A percentile compares a stretch with the other conserved stretches of the same genome.
phyloP scores from a whole-genome alignment of 2,888 invertebrate species.

The Megaustenia siamemsis region DNA sequence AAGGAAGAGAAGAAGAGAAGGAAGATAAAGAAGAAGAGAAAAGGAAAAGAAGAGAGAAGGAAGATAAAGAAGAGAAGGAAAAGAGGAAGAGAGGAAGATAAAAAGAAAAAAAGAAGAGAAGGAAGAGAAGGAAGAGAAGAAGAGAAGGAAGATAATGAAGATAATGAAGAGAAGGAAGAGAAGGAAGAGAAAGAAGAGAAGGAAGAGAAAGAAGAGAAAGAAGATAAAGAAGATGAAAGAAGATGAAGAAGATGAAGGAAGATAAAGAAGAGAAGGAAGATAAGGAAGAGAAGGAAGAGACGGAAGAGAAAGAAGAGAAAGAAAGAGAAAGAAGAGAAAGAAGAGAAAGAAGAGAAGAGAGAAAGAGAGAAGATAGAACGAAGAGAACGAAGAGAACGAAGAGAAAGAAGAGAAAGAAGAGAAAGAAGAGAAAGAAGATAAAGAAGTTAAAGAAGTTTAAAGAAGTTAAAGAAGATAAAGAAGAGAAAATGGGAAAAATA shows the following conservation, averaged over 20 bases:
- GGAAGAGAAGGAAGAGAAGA: neutral
- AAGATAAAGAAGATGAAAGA: too few species aligned
- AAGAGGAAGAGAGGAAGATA: neutral
- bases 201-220: too few species aligned
- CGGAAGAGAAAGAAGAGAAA: neutral
- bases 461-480: neutral
- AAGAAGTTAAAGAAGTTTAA: too few species aligned
- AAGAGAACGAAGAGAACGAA: too few species aligned
- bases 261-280: too few species aligned
- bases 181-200: neutral
- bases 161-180: too few species aligned
- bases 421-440: conserved; percentile 1
- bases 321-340: neutral
- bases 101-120: too few species aligned
- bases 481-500: too few species aligned
- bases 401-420: neutral
- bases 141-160: neutral
- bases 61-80: conserved; percentile 4
- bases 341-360: conserved; percentile 10
- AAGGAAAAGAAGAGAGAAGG: neutral
- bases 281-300: neutral
- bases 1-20: neutral
- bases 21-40: neutral
- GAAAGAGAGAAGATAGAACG: too few species aligned
- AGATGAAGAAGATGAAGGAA: too few species aligned